Evolutionary conservation across 1,140 invertebrate genomes (phyloP).

Genomic region (Chrysomallon squamiferum): DNA sequence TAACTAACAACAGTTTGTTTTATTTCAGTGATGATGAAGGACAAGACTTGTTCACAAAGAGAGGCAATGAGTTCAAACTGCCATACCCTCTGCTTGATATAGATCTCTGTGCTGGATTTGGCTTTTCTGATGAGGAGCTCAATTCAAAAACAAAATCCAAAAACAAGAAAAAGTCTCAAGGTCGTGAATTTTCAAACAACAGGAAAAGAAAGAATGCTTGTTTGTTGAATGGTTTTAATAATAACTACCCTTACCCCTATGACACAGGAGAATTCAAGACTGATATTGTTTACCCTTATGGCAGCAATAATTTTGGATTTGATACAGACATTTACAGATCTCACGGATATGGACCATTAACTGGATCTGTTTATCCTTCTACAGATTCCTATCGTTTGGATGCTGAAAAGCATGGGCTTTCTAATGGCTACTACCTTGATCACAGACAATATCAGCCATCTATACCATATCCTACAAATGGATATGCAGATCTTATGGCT

Average conservation of each 20-base stretch:
- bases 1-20: not conserved
- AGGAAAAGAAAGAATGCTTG: conserved; percentile 78
- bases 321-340: conserved; percentile 55
- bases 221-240: conserved; percentile 60
- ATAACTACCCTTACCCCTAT: conserved; percentile 43
- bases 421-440: conserved; percentile 58
- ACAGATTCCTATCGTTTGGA: conserved; percentile 54
- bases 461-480: conserved; percentile 45
- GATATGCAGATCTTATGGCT: conserved; percentile 53
- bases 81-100: conserved; percentile 83
- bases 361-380: conserved; percentile 40
- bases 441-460: conserved; percentile 57
- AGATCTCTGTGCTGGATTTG: conserved; percentile 57
- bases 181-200: conserved; percentile 90
- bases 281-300: conserved; percentile 55
- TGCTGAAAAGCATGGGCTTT: conserved; percentile 54
- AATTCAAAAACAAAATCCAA: conserved; percentile 45
- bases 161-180: conserved; percentile 75
- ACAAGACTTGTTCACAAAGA: conserved; percentile 90
- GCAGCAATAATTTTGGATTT: conserved; percentile 47
- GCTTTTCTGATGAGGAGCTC: conserved; percentile 52
- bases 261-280: conserved; percentile 53
- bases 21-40: conserved; percentile 94
- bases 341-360: conserved; percentile 48
- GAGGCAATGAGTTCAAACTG: conserved; percentile 99